Base-by-base conservation (phyloP, 2,797 vertebrate genomes). In the Sebastes glaucus region DNA sequence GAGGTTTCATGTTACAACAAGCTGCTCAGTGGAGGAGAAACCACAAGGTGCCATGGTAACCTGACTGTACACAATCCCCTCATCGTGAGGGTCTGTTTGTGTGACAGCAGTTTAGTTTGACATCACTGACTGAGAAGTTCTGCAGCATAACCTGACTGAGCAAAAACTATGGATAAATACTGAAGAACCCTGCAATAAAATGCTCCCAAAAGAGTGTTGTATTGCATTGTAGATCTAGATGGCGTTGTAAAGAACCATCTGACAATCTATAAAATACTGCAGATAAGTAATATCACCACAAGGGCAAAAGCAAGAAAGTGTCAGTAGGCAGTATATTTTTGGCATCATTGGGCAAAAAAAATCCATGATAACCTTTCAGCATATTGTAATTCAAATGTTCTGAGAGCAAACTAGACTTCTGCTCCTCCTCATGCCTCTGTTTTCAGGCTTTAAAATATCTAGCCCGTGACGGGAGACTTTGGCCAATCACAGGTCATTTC, bases 1-100 rank as follows among this genome's bases (percentile, higher is more conserved):
- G 77, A 92, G 93, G 92, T 79, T 80, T 90, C 80, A 70, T 49
- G 69, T 93, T 91, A 83, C 89, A 86, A 59, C 57, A 68, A 63
- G 62, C 69, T 35, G 80, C 71, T 62, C 42, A 35, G 20, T 11
- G 30, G 52, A 66, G 66, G 68, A 81, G 57, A 80, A 69, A 71
- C 11, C 30, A 42, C 8, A 11, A 32, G 49, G 23, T 56, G 55
- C 66, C 49, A 55, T 67, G 63, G 76, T 49, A 78, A 83, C 77
- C 46, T 22, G 59, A n/a, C 33, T 56, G 71, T 66, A 32, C 74
- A 33, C 64, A 83, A 63, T 28, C 60, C 42, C 30, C 52, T 1
- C 46, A 49, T 49, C 6, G 5, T 8, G 23, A 62, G 2, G 69
- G 35, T 56, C 42, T 32, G 11, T 14, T 10, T 18, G 22, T 49